Evolutionary conservation across 2,888 invertebrate species (phyloP).

Genomic region (Heliconius hortense): DNA sequence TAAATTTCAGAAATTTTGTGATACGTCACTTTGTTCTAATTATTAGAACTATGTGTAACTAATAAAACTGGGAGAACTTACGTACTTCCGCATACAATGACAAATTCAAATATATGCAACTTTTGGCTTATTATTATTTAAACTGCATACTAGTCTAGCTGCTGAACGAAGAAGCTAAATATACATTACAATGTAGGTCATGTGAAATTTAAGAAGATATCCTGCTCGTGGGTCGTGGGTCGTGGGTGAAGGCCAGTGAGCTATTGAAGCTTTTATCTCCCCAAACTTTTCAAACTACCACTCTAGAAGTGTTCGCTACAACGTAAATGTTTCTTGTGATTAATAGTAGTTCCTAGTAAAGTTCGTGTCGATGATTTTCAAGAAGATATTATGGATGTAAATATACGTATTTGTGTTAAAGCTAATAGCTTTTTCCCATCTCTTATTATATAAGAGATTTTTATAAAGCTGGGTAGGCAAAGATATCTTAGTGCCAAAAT

Average conservation of each 20-base stretch:
- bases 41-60: too few relatives aligned
- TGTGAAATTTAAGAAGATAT: constrained; percentile 20
- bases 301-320: constrained; percentile 35
- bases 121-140: not conserved
- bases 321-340: constrained; percentile 43
- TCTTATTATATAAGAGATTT: not conserved
- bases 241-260: constrained; percentile 21
- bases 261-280: constrained; percentile 27
- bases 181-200: not conserved
- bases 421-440: not conserved
- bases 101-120: not conserved
- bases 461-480: not conserved
- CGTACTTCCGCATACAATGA: too few relatives aligned
- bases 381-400: constrained; percentile 10
- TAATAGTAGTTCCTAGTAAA: constrained; percentile 34
- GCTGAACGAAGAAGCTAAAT: not conserved
- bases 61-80: too few relatives aligned
- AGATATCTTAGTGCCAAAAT: not conserved
- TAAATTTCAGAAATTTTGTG: too few relatives aligned
- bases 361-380: constrained; percentile 25
- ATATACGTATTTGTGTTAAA: not conserved
- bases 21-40: too few relatives aligned
- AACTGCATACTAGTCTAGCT: not conserved
- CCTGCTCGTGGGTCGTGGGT: not conserved
- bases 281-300: constrained; percentile 27